These are phyloP conservation scores for Gymnocephalus cernua DNA, from an alignment of 2,113 vertebrate genomes.

Conservation along the genomic window DNA sequence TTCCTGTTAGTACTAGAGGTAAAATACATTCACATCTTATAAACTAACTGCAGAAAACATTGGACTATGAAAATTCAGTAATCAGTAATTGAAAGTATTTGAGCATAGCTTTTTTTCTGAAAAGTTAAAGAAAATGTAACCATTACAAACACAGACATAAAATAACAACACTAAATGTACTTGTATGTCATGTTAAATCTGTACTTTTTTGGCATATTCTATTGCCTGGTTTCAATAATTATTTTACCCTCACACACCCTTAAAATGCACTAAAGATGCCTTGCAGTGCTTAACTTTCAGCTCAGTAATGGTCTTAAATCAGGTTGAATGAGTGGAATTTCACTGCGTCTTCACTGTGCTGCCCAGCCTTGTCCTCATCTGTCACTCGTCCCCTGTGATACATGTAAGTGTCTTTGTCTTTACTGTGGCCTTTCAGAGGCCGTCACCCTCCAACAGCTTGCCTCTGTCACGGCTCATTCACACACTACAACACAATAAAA, in stretches of 20 bases:
- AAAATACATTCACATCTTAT: background rate
- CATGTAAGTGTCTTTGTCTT: slow-evolving; percentile 53
- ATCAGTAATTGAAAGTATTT: background rate
- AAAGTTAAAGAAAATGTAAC: background rate
- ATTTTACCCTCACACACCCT: background rate
- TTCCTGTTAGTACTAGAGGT: background rate
- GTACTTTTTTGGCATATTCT: background rate
- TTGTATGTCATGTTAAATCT: background rate
- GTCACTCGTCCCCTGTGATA: slow-evolving; percentile 26
- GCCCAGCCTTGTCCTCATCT: slow-evolving; percentile 45
- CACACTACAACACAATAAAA: slow-evolving; percentile 58
- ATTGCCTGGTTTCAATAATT: background rate
- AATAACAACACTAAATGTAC: background rate
- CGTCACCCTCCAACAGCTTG: slow-evolving; percentile 63
- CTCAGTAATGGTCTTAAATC: slow-evolving; percentile 7
- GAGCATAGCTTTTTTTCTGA: background rate
- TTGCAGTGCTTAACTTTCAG: background rate
- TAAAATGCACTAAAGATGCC: background rate
- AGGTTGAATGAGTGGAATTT: background rate
- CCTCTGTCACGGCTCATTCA: slow-evolving; percentile 56
- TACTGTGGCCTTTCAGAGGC: slow-evolving; percentile 42
- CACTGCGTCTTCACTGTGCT: slow-evolving; percentile 25
- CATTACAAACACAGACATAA: background rate
- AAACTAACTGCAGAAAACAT: background rate
- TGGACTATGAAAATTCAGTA: background rate